Evolutionary conservation across 2,113 vertebrate species (phyloP), one percentile per base, ranked within the genome.

Genomic region (Parus major): DNA sequence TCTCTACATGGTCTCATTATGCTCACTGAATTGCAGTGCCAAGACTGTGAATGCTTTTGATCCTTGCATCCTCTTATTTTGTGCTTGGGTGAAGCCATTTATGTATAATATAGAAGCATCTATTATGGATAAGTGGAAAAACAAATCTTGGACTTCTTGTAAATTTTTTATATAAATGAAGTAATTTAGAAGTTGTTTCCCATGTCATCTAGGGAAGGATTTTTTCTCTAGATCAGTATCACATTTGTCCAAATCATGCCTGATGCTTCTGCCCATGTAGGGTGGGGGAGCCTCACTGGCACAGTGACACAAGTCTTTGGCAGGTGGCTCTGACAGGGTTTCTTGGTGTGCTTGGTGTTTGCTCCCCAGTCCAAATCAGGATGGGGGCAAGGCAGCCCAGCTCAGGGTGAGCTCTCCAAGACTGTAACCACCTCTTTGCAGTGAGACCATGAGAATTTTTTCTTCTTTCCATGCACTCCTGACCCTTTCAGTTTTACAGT

Each of bases 251-350:
- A 47, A 17, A 13, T 20, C 12, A 15, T n/a, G 12, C 16, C 42
- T 31, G 13, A 10, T 7, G 4, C 14, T 69, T 86, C 50, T 56
- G 19, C 13, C 33, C 2, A 0, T 2, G 7, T 12, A 24, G 46
- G 15, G 23, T 36, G 8, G 44, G 28, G 44, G 17, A 95, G 1
- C 27, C 24, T 55, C 49, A 7, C 10, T 47, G 71, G 33, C 61
- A n/a, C 5, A 1, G 8, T 21, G 33, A 25, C 55, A 69, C 15
- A 20, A 33, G 22, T 33, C 6, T 60, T 36, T 72, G 47, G 7
- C 46, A 56, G 41, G 24, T 52, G 59, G 2, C 3, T 41, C 36
- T 78, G 29, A 41, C 21, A 5, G 0, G 2, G 12, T 42, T 56
- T 77, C 72, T 89, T 77, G 11, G 0, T 4, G 46, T 63, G 18